A percentile compares a stretch with the other conserved stretches of the same genome.
These are phyloP conservation scores for Leptopilina drosophilae DNA, from an alignment of 2,888 invertebrate genomes.

Conservation along the genomic window DNA sequence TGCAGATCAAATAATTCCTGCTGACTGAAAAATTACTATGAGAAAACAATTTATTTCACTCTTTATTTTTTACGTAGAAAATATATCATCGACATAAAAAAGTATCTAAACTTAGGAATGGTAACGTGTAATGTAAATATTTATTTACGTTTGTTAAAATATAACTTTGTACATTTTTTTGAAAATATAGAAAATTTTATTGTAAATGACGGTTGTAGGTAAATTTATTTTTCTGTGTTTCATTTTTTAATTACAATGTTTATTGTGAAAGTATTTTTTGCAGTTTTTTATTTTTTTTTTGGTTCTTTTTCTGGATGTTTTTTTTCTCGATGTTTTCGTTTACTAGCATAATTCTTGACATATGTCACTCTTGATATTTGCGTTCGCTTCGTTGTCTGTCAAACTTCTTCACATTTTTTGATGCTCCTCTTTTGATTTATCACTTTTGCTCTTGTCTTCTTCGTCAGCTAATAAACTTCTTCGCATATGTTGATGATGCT, in stretches of 20 bases:
- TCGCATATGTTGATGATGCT: not conserved
- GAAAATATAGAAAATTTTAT: too few relatives aligned
- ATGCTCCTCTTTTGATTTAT: not conserved
- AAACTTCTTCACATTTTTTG: not conserved
- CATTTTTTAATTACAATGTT: too few relatives aligned
- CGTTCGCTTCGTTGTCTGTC: not conserved
- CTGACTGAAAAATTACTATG: not conserved
- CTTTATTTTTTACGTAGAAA: not conserved
- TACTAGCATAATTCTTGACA: not conserved
- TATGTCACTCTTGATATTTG: not conserved
- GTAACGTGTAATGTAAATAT: not conserved
- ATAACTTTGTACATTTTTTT: not conserved
- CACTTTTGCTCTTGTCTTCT: not conserved
- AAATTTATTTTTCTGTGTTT: too few relatives aligned
- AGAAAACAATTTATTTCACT: not conserved
- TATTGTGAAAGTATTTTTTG: not conserved
- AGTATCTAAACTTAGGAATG: not conserved
- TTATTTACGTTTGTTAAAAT: not conserved
- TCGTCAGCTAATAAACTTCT: not conserved
- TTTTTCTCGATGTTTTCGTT: not conserved
- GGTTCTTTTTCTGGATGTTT: not conserved
- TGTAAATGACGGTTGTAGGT: too few relatives aligned
- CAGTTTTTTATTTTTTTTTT: not conserved
- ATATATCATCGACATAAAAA: not conserved
- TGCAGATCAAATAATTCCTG: slow-evolving; percentile 1